These are phyloP conservation scores for Mythimna lalbum DNA, from an alignment of 2,888 invertebrate species.

Conservation along the genomic window DNA sequence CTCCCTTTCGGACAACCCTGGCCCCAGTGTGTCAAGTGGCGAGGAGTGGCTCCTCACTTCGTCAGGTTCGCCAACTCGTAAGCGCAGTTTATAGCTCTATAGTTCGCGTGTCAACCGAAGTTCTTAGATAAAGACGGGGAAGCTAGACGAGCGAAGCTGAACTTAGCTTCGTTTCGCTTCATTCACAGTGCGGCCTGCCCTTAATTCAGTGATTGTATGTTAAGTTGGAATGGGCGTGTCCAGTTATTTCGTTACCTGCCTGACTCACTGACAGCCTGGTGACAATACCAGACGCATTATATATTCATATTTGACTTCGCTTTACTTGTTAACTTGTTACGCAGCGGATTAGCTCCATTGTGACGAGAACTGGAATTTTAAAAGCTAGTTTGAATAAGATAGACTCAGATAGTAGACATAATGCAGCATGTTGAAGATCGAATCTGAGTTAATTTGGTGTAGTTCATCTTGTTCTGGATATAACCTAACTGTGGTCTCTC, in stretches of 20 bases:
- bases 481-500: too few relatives aligned
- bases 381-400: slow-evolving; percentile 17
- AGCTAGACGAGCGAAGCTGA: too few relatives aligned
- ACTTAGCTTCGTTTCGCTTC: too few relatives aligned
- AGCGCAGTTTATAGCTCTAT: too few relatives aligned
- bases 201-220: slow-evolving; percentile 72
- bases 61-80: too few relatives aligned
- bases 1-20: too few relatives aligned
- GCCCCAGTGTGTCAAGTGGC: too few relatives aligned
- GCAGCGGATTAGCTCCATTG: slow-evolving; percentile 43
- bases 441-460: too few relatives aligned
- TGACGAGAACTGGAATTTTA: slow-evolving; percentile 20
- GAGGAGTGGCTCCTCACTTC: too few relatives aligned
- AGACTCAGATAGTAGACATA: not conserved
- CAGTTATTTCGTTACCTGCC: slow-evolving; percentile 59
- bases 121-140: too few relatives aligned
- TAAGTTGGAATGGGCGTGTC: slow-evolving; percentile 64
- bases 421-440: not conserved
- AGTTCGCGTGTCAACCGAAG: too few relatives aligned
- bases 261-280: slow-evolving; percentile 62
- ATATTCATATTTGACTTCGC: slow-evolving; percentile 52
- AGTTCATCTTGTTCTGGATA: too few relatives aligned
- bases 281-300: slow-evolving; percentile 58
- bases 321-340: slow-evolving; percentile 42
- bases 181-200: not conserved